Evolutionary conservation across 2,797 vertebrate genomes (phyloP).

Genomic region (Diceros bicornis): DNA sequence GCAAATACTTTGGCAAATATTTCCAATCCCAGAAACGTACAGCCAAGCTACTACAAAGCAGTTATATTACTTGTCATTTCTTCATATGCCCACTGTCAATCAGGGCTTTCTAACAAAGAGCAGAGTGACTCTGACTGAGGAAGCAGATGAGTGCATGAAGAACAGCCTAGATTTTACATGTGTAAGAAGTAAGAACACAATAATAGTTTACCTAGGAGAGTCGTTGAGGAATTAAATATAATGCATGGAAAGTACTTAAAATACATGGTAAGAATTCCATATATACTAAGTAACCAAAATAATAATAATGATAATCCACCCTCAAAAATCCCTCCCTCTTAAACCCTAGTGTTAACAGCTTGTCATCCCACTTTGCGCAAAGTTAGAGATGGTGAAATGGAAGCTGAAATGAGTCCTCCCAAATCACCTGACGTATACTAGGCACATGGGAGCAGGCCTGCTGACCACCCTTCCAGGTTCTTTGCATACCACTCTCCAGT

Average conservation of each 20-base stretch:
- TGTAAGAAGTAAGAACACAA: not conserved
- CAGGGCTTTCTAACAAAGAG: not conserved
- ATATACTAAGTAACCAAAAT: not conserved
- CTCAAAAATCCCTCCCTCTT: too few species aligned
- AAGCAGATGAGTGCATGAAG: too few species aligned
- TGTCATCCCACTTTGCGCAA: too few species aligned
- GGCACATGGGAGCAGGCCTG: not conserved
- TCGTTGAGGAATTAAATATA: not conserved
- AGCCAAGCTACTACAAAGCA: not conserved
- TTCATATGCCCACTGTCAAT: too few species aligned
- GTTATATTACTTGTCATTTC: not conserved
- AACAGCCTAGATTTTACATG: not conserved
- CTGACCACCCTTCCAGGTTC: too few species aligned
- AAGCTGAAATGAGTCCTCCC: not conserved
- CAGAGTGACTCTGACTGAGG: too few species aligned
- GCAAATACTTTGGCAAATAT: not conserved
- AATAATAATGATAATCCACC: too few species aligned
- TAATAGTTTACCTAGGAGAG: not conserved
- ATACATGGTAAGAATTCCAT: not conserved
- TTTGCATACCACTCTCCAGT: too few species aligned
- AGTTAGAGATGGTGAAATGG: too few species aligned
- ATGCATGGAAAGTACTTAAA: not conserved
- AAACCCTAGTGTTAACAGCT: too few species aligned
- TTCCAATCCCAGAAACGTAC: not conserved
- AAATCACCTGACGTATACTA: accelerated